Conservation (phyloP, 2,888 invertebrate species). For the Falcaria lacertinaria region DNA sequence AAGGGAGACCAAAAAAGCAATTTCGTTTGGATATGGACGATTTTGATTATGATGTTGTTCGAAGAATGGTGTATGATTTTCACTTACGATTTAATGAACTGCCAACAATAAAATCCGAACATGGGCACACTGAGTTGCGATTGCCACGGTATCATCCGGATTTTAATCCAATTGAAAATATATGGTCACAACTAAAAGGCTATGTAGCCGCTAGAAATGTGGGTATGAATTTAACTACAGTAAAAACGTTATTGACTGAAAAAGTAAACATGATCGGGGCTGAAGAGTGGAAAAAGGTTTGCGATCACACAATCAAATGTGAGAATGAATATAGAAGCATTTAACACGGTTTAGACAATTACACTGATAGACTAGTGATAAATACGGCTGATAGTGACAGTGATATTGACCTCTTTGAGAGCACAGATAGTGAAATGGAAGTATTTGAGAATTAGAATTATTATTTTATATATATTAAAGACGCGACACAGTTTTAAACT, state of each 20-base stretch:
- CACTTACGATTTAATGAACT: no score
- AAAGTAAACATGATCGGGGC: conserved; percentile 9
- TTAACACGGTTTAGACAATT: conserved; percentile 5
- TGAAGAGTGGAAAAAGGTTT: conserved; percentile 10
- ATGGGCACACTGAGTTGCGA: conserved; percentile 6
- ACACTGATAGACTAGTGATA: conserved; percentile 6
- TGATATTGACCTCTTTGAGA: conserved; percentile 6
- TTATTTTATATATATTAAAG: no score
- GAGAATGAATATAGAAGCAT: conserved; percentile 11
- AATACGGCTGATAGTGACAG: conserved; percentile 7
- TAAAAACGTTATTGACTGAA: conserved; percentile 6
- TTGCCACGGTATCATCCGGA: no score
- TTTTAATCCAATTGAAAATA: conserved; percentile 11
- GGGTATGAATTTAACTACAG: conserved; percentile 6
- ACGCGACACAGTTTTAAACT: no score
- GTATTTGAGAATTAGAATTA: no score
- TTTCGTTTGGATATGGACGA: background rate
- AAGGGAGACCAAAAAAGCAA: background rate
- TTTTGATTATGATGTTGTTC: background rate
- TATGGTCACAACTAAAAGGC: conserved; percentile 12
- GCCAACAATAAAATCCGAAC: conserved; percentile 2
- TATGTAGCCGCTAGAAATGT: conserved; percentile 8
- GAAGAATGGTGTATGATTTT: no score
- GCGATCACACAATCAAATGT: conserved; percentile 10
- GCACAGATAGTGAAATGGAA: no score